Base-by-base conservation (phyloP, 2,888 invertebrate genomes). In the Pemphredon lugubris region DNA sequence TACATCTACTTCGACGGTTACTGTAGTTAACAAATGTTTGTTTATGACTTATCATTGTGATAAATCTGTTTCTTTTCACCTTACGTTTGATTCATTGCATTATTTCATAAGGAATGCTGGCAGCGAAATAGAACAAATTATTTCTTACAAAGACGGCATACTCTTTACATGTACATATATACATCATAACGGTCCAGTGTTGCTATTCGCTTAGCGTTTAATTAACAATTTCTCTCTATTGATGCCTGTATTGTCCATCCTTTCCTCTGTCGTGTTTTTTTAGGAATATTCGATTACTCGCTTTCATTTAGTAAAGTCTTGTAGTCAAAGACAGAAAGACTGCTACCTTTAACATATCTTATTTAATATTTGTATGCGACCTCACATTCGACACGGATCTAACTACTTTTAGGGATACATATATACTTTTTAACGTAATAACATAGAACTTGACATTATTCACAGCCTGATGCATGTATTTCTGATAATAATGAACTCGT, bases 181-280 rank as follows among this genome's bases (percentile, higher is more conserved):
- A 45, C 59, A 45, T 59, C 59, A 20, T 47, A 68, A 51, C 34
- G 37, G 14, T 51, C 55, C 34, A 30, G 40, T 64, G 59, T 73
- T 57, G 39, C 59, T 59, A 59, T 60, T 40, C 55, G 54, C 37
- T 13, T 65, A 68, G 44, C 42, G 23, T 55, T 55, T 59, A 64
- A 59, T 21, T 40, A 51, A 50, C 39, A 42, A 54, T 14, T 30
- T 30, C 11, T 11, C 16, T 48, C 14, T 53, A 63, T 13, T 53
- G 34, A 61, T 45, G 18, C 47, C 55, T 69, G 63, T 74, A 74
- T 74, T 74, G 69, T 73, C 64, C 73, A 73, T 68, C 53, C n/a
- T 57, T 54, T 59, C 5, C 14, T 44, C 26, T 26, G 40, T 45
- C 39, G 21, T 47, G 40, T 60, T 39, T 16, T 54, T 42, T 6